Conservation (phyloP, 1,140 invertebrate species). For the Stegodyphus dumicola region DNA sequence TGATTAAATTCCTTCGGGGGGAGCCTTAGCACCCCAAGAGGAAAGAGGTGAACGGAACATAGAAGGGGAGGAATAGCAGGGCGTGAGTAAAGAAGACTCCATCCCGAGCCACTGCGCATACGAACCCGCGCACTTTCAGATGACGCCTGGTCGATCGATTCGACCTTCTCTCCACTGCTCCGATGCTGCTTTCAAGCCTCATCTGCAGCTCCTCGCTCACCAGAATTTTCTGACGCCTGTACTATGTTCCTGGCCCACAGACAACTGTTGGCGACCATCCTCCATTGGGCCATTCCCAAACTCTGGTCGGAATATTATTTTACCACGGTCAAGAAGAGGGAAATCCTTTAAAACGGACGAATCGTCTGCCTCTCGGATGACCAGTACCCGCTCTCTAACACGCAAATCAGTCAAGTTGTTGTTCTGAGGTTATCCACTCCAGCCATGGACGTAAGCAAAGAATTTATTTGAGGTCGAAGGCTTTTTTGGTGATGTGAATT, state of each 20-base stretch:
- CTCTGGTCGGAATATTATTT: neutral
- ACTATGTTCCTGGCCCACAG: conserved; percentile 1
- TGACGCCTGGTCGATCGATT: conserved; percentile 31
- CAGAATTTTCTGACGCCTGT: neutral
- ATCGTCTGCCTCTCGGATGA: too few species aligned
- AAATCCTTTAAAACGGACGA: too few species aligned
- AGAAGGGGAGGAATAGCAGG: neutral
- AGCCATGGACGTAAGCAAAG: conserved; percentile 15
- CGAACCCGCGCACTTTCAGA: conserved; percentile 28
- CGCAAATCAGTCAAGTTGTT: conserved; percentile 37
- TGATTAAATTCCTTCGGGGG: too few species aligned
- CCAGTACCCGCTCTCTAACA: neutral
- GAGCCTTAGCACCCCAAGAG: neutral
- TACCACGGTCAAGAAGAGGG: too few species aligned
- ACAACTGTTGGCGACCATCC: neutral
- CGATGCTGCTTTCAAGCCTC: conserved; percentile 2
- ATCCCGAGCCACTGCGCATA: conserved; percentile 16
- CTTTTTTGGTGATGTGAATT: neutral
- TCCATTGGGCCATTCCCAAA: neutral
- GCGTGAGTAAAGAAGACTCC: conserved; percentile 6
- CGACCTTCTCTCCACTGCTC: neutral
- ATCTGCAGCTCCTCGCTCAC: conserved; percentile 11
- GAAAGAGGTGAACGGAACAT: neutral
- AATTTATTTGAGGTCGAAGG: conserved; percentile 14
- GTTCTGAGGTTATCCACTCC: conserved; percentile 1